Conservation (phyloP, 2,797 vertebrate species). For the Sebastes iracundus region DNA sequence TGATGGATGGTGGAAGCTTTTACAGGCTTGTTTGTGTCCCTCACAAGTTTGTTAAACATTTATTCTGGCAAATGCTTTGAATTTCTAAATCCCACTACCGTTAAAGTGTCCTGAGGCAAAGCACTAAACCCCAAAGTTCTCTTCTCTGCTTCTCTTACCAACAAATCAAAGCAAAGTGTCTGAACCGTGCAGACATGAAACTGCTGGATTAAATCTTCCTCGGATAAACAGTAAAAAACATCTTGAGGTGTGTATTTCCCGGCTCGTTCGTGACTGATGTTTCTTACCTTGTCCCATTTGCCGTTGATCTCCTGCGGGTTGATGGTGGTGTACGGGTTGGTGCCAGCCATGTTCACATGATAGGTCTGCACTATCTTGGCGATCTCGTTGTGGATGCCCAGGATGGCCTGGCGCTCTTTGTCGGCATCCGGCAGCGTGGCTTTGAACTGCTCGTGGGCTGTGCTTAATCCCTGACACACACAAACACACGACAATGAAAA, state of each 20-base stretch:
- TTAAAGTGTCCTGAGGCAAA: too few relatives aligned
- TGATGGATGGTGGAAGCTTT: too few relatives aligned
- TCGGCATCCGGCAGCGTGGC: slow-evolving; percentile 96
- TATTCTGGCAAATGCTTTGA: too few relatives aligned
- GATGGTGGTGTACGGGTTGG: slow-evolving; percentile 96
- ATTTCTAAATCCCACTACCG: too few relatives aligned
- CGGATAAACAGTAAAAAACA: neutral
- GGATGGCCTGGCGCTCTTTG: slow-evolving; percentile 95
- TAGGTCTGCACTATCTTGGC: slow-evolving; percentile 98
- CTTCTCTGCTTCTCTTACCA: too few relatives aligned
- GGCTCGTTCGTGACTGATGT: neutral
- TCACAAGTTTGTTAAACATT: too few relatives aligned
- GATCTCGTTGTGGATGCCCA: slow-evolving; percentile 98
- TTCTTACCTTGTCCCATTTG: slow-evolving; percentile 95
- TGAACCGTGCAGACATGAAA: neutral
- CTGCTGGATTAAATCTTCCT: neutral
- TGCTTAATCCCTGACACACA: slow-evolving; percentile 89
- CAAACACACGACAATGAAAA: neutral
- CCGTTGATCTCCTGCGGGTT: slow-evolving; percentile 93
- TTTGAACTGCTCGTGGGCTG: slow-evolving; percentile 98
- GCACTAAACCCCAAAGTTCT: too few relatives aligned
- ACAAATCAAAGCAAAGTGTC: neutral
- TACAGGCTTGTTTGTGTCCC: too few relatives aligned
- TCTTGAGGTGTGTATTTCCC: neutral
- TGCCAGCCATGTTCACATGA: slow-evolving; percentile 95